Evolutionary conservation across 2,113 vertebrate species (phyloP).

Genomic region (Ramphastos sulfuratus): DNA sequence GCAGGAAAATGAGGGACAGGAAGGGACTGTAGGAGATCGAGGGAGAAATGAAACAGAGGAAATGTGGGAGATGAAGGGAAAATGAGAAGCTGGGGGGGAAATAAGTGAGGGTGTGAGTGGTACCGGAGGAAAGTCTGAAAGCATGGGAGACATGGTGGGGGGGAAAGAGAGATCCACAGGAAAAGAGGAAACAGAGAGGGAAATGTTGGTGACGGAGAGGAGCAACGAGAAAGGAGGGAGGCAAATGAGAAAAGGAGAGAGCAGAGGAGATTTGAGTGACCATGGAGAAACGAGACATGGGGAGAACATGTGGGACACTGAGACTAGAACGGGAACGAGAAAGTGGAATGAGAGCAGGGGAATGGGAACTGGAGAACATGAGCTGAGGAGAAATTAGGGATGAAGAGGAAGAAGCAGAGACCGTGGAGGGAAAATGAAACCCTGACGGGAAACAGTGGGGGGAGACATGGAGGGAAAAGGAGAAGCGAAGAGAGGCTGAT

Average conservation of each 20-base stretch:
- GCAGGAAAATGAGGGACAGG: not conserved
- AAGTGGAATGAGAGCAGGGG: not conserved
- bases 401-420: no score
- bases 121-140: fast-evolving
- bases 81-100: no score
- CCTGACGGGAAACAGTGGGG: not conserved
- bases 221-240: not conserved
- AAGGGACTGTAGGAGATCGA: not conserved
- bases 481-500: not conserved
- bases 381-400: not conserved
- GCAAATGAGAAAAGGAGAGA: not conserved
- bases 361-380: no score
- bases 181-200: fast-evolving
- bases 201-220: not conserved
- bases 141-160: fast-evolving
- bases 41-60: not conserved
- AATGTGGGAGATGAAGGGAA: not conserved
- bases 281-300: not conserved
- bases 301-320: not conserved
- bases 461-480: not conserved
- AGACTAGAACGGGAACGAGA: not conserved
- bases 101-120: no score
- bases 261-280: not conserved
- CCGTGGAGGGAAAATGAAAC: not conserved
- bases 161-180: not conserved